Evolutionary conservation across 1,140 invertebrate species (phyloP).

Genomic region (Spodoptera frugiperda): DNA sequence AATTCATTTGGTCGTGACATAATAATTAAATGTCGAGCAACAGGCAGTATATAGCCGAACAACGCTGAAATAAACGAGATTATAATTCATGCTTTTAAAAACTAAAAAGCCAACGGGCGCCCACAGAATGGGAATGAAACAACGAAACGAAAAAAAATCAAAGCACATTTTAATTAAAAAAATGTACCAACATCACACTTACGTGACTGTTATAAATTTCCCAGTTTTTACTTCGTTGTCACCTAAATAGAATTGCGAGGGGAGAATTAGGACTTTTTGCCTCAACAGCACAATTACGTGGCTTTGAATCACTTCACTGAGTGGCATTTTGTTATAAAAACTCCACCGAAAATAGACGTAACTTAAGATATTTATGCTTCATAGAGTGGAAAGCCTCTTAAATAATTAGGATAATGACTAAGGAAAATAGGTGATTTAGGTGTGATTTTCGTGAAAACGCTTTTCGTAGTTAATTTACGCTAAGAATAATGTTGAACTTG

Average conservation of each 20-base stretch:
- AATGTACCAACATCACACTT: constrained; percentile 59
- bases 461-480: constrained; percentile 24
- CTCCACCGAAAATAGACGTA: constrained; percentile 44
- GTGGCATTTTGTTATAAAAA: constrained; percentile 50
- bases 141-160: constrained; percentile 16
- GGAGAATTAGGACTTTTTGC: constrained; percentile 62
- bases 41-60: too few relatives aligned
- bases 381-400: constrained; percentile 39
- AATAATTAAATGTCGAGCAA: too few relatives aligned
- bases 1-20: too few relatives aligned
- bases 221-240: constrained; percentile 64
- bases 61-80: neutral
- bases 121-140: neutral
- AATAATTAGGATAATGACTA: constrained; percentile 41
- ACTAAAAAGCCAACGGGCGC: neutral
- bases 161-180: constrained; percentile 55
- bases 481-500: neutral
- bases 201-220: constrained; percentile 66
- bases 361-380: constrained; percentile 47
- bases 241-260: constrained; percentile 61
- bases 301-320: constrained; percentile 55
- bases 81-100: neutral
- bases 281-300: constrained; percentile 61
- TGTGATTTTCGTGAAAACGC: constrained; percentile 4
- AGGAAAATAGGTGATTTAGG: constrained; percentile 27